Evolutionary conservation across 2,797 vertebrate species (phyloP), one percentile per base, ranked within the genome.

Genomic region (Sebastes oblongus): DNA sequence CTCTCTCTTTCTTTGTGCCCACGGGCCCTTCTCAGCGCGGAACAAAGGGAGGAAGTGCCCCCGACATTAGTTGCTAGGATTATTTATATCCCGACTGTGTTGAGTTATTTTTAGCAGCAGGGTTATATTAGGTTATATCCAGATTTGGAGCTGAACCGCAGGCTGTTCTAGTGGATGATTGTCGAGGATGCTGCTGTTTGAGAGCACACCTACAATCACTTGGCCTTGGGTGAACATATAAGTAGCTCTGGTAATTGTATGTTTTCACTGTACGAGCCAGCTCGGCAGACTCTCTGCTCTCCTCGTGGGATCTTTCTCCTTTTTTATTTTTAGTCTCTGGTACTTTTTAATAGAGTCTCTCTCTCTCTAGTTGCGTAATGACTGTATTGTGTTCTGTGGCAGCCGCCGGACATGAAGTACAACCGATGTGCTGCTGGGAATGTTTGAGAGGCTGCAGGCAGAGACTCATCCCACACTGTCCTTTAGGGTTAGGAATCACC

Each of bases 1-100:
- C 86, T 80, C 58, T 80, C 36, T 85, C 70, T 88, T 88, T 86
- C 90, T 89, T 91, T 87, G 86, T 85, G 86, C 84, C 68, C 71
- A 66, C 71, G 25, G 42, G 62, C 74, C 74, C 77, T 72, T 66
- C 82, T 85, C 83, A 5, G 58, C 24, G 6, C 62, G 29, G 69
- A 93, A 94, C 87, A 93, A 94, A 92, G 75, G 59, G 55, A 90
- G 91, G 90, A 93, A 92, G 89, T 80, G 86, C 70, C 87, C 86
- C 75, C 87, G 82, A 90, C 89, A 84, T 86, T 86, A 88, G 83
- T 42, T 50, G 62, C 56, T 24, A 11, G 67, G 83, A 88, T 88
- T 93, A 92, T 92, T 94, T 92, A 87, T 90, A 92, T 86, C 83
- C 10, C 6, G 22, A 54, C 70, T 68, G 69, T 69, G 65, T 80